Base-by-base conservation (phyloP, 2,113 vertebrate genomes). In the Hippocampus comes region DNA sequence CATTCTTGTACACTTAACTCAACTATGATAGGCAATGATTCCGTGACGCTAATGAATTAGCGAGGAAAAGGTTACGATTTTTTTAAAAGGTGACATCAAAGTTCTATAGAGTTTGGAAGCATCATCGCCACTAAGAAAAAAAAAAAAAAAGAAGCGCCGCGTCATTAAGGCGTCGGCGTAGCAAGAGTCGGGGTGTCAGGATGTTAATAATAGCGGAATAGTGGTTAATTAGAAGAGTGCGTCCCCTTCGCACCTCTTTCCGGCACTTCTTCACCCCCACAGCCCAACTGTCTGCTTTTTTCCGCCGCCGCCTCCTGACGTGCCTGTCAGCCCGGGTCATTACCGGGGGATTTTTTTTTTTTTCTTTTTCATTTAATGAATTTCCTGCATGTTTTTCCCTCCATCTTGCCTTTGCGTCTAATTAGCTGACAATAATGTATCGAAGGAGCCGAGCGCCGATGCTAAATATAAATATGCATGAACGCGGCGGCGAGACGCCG, bases 391-490 rank as follows among this genome's bases (percentile, higher is more conserved):
- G 93, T 94, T 94, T 95, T 88, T 93, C 92, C 59, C 23, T 66
- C 42, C 93, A 93, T 93, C 95, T 88, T 18, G 27, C 51, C 93
- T 94, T 95, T 95, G 95, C 95, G 96, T 95, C 95, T 97, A 98
- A 97, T 98, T 98, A 98, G 95, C 96, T 96, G 96, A 96, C 95
- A 99, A 97, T 98, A 97, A 97, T 95, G 95, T 95, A 95, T 94
- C 92, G 92, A 94, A 94, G 92, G 42, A 23, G 23, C 38, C 15
- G 92, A 89, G 89, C 90, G 93, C 93, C 86, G 86, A 79, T 92
- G 94, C 94, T 95, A 97, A 96, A 97, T 96, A 98, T 98, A 98
- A 93, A 93, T 93, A 92, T 95, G 96, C 95, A 97, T 97, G 97
- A 97, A 95, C 95, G 94, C 94, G 14, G 93, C 92, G 94, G 94